A percentile compares a stretch with the other conserved stretches of the same genome.
phyloP scores from a whole-genome alignment of 2,888 invertebrate species.

The Tenthredo mesomela region DNA sequence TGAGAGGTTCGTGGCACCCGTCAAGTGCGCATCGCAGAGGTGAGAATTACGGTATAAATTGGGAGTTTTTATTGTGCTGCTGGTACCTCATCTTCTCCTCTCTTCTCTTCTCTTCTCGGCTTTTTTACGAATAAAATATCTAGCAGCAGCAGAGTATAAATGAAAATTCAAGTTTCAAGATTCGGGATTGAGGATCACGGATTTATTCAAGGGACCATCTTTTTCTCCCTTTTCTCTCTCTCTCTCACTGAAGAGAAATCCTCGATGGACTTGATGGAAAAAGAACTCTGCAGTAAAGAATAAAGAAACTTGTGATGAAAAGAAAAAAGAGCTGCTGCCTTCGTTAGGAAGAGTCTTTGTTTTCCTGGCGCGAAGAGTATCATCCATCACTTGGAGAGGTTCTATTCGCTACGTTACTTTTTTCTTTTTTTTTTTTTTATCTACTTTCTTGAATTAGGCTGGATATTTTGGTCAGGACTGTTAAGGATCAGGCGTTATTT shows the following conservation, averaged over 20 bases:
- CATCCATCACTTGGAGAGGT: constrained; percentile 40
- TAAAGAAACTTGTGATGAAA: neutral
- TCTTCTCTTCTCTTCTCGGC: neutral
- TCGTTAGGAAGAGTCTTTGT: constrained; percentile 39
- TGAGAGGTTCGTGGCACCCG: constrained; percentile 15
- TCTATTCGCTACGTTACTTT: neutral
- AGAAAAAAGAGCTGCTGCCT: constrained; percentile 36
- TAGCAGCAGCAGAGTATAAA: neutral
- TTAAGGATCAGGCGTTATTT: neutral
- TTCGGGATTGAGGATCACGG: constrained; percentile 16
- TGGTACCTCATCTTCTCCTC: neutral
- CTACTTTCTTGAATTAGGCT: constrained; percentile 1
- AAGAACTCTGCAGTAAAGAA: neutral
- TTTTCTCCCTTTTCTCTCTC: neutral
- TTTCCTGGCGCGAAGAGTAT: constrained; percentile 11
- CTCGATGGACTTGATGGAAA: constrained; percentile 22
- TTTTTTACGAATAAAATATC: neutral
- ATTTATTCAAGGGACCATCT: constrained; percentile 24
- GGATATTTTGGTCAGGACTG: neutral
- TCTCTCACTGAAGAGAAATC: neutral
- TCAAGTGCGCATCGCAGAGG: constrained; percentile 44
- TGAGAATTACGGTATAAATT: constrained; percentile 37
- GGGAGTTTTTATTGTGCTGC: constrained; percentile 9
- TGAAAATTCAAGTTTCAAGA: constrained; percentile 21
- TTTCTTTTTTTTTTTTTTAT: neutral